Conservation (phyloP, 2,797 vertebrate species). For the Darevskia mixta region DNA sequence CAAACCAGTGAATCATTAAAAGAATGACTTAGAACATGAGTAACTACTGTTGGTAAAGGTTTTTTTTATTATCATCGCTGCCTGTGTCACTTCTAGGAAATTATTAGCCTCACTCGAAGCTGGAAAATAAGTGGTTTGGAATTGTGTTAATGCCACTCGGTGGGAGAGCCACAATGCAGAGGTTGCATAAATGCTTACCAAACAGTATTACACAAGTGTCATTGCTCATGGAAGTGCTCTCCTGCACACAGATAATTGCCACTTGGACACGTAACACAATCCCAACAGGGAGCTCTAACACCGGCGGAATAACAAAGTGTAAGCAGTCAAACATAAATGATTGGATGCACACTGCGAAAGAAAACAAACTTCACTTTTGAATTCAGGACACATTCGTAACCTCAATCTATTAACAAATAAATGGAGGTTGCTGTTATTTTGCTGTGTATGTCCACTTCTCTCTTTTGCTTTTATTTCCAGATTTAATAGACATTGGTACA, state of each 20-base stretch:
- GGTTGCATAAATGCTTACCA: constrained; percentile 14
- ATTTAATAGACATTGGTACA: no score
- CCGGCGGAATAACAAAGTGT: not conserved
- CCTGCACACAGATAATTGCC: not conserved
- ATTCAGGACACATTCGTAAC: not conserved
- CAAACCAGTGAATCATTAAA: not conserved
- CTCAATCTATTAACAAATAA: not conserved
- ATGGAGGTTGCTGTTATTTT: not conserved
- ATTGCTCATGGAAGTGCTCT: not conserved
- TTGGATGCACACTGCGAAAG: not conserved
- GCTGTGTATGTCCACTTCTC: not conserved
- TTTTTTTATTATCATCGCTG: not conserved
- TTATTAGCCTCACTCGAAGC: not conserved
- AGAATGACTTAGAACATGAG: not conserved
- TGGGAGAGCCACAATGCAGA: not conserved
- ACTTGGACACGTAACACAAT: not conserved
- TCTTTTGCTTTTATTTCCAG: not conserved
- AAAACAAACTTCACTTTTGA: not conserved
- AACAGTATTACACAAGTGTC: not conserved
- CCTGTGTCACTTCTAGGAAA: not conserved
- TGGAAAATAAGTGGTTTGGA: not conserved
- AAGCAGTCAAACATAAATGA: not conserved
- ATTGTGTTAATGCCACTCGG: not conserved
- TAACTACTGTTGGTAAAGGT: not conserved
- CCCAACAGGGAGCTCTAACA: not conserved